phyloP scores from a whole-genome alignment of 2,113 vertebrate species.

The Corythoichthys haematopterus region DNA sequence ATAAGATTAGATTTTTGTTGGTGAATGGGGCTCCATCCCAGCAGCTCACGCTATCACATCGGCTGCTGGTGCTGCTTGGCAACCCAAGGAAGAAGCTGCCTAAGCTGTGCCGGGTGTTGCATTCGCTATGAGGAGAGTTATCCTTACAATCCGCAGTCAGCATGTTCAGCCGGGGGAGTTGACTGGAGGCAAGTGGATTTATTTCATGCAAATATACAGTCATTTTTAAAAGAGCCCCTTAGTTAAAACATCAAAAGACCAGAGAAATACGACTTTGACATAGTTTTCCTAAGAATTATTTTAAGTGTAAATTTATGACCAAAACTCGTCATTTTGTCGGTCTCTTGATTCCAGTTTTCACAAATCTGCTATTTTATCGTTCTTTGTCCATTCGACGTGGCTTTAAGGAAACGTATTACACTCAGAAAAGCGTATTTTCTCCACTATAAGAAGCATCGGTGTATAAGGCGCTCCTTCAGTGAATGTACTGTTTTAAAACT shows the following conservation, averaged over 20 bases:
- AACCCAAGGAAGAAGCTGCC: slow-evolving; percentile 9
- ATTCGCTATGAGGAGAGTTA: slow-evolving; percentile 19
- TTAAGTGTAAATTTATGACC: neutral
- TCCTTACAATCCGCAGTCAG: slow-evolving; percentile 10
- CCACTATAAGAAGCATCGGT: slow-evolving; percentile 7
- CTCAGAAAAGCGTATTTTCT: slow-evolving; percentile 24
- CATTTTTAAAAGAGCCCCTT: slow-evolving; percentile 3
- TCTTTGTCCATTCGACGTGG: slow-evolving; percentile 37
- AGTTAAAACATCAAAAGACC: neutral
- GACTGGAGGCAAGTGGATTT: neutral
- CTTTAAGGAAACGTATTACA: slow-evolving; percentile 17
- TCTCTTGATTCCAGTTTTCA: slow-evolving; percentile 8
- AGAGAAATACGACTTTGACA: neutral
- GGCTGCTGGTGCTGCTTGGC: slow-evolving; percentile 25
- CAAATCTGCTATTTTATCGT: slow-evolving; percentile 20
- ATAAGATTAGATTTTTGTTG: slow-evolving; percentile 23
- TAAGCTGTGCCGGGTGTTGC: slow-evolving; percentile 16
- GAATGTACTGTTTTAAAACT: no score
- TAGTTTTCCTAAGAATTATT: neutral
- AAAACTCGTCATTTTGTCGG: slow-evolving; percentile 2
- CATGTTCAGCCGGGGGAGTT: slow-evolving; percentile 10
- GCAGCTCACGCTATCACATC: slow-evolving; percentile 34
- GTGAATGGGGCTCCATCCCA: slow-evolving; percentile 26
- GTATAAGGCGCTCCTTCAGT: no score
- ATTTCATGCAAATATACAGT: neutral